Percentiles rank a stretch among this genome's conserved stretches.
These are phyloP conservation scores for Hapalemur alaotrensis DNA, from an alignment of 2,797 vertebrate genomes.

Conservation along the genomic window DNA sequence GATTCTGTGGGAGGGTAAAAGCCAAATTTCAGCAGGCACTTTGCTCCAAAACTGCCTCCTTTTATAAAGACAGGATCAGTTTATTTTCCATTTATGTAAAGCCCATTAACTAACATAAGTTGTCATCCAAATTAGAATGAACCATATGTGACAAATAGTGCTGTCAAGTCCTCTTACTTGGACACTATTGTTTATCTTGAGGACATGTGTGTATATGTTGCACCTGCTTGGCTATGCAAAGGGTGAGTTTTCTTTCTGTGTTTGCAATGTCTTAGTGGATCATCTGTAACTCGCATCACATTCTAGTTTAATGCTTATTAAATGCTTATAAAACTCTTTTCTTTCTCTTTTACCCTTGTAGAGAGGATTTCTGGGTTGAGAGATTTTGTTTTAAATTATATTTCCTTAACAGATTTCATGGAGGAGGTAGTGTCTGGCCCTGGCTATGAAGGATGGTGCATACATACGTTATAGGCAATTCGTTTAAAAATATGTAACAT, in stretches of 20 bases:
- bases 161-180: background rate
- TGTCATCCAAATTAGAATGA: background rate
- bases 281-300: accelerated
- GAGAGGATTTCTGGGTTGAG: background rate
- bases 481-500: background rate
- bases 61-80: background rate
- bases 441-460: background rate
- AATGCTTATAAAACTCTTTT: background rate
- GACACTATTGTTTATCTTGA: background rate
- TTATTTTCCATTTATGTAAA: background rate
- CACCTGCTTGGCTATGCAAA: background rate
- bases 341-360: background rate
- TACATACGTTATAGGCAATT: background rate
- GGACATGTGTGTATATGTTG: background rate
- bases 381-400: background rate
- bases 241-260: background rate
- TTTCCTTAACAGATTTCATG: background rate
- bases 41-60: background rate
- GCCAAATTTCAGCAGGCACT: background rate
- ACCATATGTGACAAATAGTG: background rate
- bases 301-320: background rate
- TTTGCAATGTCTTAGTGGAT: background rate
- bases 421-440: background rate
- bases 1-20: background rate
- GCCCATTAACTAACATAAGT: background rate